Evolutionary conservation across 2,797 vertebrate genomes (phyloP).

Genomic region (Apogon hyalosoma): DNA sequence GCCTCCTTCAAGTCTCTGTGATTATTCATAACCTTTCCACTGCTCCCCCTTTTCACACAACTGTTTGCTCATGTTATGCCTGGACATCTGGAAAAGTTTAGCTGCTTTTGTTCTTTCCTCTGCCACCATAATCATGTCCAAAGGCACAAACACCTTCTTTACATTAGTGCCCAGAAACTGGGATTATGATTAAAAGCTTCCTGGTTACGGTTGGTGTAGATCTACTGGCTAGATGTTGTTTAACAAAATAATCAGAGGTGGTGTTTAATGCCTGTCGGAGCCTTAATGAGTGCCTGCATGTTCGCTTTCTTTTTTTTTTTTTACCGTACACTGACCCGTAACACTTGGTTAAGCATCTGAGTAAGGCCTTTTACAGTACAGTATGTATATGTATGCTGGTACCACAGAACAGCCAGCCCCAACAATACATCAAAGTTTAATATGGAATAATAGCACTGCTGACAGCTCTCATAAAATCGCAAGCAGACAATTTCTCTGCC

Average conservation of each 20-base stretch:
- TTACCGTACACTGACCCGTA: constrained; percentile 50
- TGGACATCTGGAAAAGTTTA: constrained; percentile 84
- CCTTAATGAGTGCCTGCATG: constrained; percentile 65
- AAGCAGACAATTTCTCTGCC: constrained; percentile 68
- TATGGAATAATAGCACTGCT: constrained; percentile 77
- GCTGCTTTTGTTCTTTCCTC: constrained; percentile 71
- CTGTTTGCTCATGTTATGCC: constrained; percentile 71
- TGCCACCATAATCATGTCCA: constrained; percentile 70
- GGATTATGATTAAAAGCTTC: constrained; percentile 78
- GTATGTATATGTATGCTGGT: constrained; percentile 43
- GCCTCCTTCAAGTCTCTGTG: constrained; percentile 56
- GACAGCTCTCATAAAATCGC: constrained; percentile 76
- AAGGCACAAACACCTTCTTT: constrained; percentile 75
- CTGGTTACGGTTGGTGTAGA: constrained; percentile 61
- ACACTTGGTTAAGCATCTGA: constrained; percentile 58
- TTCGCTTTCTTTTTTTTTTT: constrained; percentile 34
- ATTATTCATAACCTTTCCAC: constrained; percentile 72
- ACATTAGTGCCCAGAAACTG: constrained; percentile 59
- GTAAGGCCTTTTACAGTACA: constrained; percentile 27
- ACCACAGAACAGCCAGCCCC: constrained; percentile 53
- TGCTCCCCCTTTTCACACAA: constrained; percentile 54
- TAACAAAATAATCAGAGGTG: constrained; percentile 65
- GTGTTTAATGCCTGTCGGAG: constrained; percentile 40
- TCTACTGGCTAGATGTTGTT: constrained; percentile 61
- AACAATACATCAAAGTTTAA: constrained; percentile 83